phyloP scores from a whole-genome alignment of 2,888 invertebrate genomes.

The Nomada hirtipes region DNA sequence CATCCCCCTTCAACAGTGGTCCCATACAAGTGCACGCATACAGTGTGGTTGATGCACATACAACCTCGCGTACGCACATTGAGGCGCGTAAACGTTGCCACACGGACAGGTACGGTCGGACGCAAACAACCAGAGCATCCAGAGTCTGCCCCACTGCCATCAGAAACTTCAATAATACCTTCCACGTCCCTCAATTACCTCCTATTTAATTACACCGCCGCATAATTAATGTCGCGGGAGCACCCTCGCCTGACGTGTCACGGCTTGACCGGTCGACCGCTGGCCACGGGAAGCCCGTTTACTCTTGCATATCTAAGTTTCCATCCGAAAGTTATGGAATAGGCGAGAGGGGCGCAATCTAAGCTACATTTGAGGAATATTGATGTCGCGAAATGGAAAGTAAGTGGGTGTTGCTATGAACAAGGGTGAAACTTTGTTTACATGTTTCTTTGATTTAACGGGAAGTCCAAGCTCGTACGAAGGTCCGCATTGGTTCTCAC shows the following conservation, averaged over 20 bases:
- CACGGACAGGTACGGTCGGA: conserved; percentile 47
- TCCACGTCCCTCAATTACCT: conserved; percentile 79
- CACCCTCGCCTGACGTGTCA: conserved; percentile 68
- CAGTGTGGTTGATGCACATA: neutral
- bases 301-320: conserved; percentile 8
- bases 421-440: neutral
- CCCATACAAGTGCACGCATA: neutral
- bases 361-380: neutral
- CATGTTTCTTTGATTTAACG: neutral
- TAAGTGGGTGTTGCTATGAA: neutral
- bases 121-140: conserved; percentile 55
- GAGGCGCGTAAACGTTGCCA: conserved; percentile 24
- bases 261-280: conserved; percentile 38
- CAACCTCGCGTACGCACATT: conserved; percentile 2
- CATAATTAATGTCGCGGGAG: conserved; percentile 78
- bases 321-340: neutral
- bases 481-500: neutral
- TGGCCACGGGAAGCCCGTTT: conserved; percentile 21
- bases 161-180: conserved; percentile 81
- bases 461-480: neutral
- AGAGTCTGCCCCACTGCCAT: conserved; percentile 61
- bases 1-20: conserved; percentile 49
- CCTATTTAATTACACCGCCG: conserved; percentile 79
- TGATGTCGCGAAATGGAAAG: too few species aligned
- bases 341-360: neutral